Base-by-base conservation (phyloP, 2,888 invertebrate species). In the Lasioglossum pauxillum region DNA sequence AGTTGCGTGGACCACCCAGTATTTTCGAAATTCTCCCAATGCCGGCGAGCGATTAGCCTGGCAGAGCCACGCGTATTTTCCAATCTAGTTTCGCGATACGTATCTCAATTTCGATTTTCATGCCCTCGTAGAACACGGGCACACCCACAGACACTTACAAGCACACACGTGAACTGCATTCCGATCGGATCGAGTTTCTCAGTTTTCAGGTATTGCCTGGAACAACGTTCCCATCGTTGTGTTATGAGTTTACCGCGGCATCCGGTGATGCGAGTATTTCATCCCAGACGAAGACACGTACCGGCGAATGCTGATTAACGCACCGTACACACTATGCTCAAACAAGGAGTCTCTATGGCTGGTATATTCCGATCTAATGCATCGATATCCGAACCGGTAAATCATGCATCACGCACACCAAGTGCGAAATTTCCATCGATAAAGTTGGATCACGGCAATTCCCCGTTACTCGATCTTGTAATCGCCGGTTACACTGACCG, bases 221-320 rank as follows among this genome's bases (percentile, higher is more conserved):
- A 87, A 80, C 82, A 12, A 67, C 69, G 82, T 80, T 81, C 78
- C 78, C 73, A 67, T 35, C 67, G 67, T 67, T 67, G 86, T 71
- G 81, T 87, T 87, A 83, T 78, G 60, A 49, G 75, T 81, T 81
- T 87, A 67, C 75, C 38, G 16, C 31, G 71, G 46, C 27, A 82
- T 78, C 73, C 75, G 67, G 23, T 64, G 80, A 35, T 49, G 69
- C 69, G 60, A n/a, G 79, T 44, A 57, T 35, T 60, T 57, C 74
- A 69, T 49, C 31, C n/a, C 41, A 72, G 72, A 49, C 75, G 78
- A 79, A 75, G 81, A 80, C 57, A 75, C 76, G 72, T 85, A 57
- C 60, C 60, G 57, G 44, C 64, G 73, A 81, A 73, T 74, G 71
- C 75, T 74, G 75, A 89, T 89, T 78, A 89, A 89, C 76, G 73